Evolutionary conservation across 1,140 invertebrate species (phyloP).

Genomic region (Bombus superbus): DNA sequence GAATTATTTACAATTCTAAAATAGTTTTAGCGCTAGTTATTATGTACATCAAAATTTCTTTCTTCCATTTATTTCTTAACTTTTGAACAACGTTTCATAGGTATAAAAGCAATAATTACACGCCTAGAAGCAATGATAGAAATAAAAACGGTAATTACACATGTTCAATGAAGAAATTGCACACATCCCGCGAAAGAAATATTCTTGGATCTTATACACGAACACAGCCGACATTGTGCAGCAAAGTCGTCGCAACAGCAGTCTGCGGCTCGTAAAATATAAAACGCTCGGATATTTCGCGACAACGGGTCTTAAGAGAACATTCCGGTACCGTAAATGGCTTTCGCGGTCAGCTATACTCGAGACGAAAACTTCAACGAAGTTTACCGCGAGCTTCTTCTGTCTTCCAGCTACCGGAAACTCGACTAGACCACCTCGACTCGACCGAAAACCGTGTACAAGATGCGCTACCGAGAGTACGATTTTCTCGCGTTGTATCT

Average conservation of each 20-base stretch:
- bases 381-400: slow-evolving; percentile 52
- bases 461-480: background rate
- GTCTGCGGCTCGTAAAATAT: slow-evolving; percentile 19
- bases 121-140: no score
- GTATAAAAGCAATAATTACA: background rate
- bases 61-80: background rate
- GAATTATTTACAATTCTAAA: background rate
- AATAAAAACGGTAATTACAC: background rate
- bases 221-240: background rate
- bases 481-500: background rate
- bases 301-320: slow-evolving; percentile 32
- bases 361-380: slow-evolving; percentile 39
- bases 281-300: slow-evolving; percentile 41
- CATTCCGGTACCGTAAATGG: slow-evolving; percentile 51
- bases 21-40: no score
- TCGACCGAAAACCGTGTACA: slow-evolving; percentile 8
- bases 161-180: no score
- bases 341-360: slow-evolving; percentile 55
- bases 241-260: slow-evolving; percentile 2
- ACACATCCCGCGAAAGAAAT: background rate
- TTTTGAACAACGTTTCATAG: background rate
- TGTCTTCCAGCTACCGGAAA: slow-evolving; percentile 25
- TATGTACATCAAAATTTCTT: background rate
- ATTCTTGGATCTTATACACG: background rate
- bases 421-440: background rate